phyloP scores from a whole-genome alignment of 2,797 vertebrate species.

The Paramormyrops hopkinsi region DNA sequence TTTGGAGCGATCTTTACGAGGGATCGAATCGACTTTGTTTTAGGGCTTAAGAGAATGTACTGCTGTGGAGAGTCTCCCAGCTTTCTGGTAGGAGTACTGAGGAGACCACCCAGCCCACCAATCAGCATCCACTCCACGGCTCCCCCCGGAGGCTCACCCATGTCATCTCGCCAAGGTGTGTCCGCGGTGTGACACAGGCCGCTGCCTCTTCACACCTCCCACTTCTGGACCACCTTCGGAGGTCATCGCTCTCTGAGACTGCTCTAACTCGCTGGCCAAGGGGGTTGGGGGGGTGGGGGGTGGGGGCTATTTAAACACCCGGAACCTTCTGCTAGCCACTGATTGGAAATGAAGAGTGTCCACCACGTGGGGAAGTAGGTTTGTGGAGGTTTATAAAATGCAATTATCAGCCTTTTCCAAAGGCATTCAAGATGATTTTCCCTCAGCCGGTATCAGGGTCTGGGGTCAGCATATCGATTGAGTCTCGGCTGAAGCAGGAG shows the following conservation, averaged over 20 bases:
- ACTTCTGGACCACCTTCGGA: background rate
- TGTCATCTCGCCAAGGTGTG: background rate
- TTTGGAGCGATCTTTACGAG: background rate
- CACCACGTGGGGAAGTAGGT: background rate
- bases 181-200: background rate
- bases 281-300: background rate
- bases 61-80: background rate
- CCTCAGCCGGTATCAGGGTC: background rate
- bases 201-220: background rate
- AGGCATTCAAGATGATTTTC: background rate
- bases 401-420: background rate
- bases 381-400: background rate
- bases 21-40: background rate
- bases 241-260: background rate
- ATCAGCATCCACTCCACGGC: background rate
- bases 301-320: background rate
- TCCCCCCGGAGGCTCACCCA: background rate
- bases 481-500: background rate
- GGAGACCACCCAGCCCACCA: background rate
- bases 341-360: background rate
- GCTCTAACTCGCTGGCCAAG: too few relatives aligned
- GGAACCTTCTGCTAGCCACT: background rate
- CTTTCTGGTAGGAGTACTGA: background rate
- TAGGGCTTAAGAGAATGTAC: background rate
- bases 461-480: constrained; percentile 4